Evolutionary conservation across 2,888 invertebrate species (phyloP).

Genomic region (Drosophila bunnanda): DNA sequence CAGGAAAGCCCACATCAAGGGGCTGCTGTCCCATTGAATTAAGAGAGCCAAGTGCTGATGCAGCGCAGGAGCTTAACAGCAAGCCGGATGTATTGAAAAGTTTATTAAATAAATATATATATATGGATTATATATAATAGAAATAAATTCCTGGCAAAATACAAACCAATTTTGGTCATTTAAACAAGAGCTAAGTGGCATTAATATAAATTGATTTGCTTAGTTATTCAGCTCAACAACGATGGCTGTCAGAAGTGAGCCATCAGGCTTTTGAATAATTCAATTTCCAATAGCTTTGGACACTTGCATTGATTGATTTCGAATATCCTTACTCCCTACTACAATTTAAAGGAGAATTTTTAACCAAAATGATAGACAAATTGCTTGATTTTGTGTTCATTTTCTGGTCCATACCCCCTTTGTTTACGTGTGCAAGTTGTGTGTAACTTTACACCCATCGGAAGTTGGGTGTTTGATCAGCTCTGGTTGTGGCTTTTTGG

Average conservation of each 20-base stretch:
- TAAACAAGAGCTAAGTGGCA: conserved; percentile 6
- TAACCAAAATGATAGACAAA: neutral
- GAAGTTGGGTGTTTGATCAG: conserved; percentile 41
- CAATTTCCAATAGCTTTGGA: conserved; percentile 19
- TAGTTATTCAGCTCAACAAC: conserved; percentile 26
- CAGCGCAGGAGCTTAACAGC: neutral
- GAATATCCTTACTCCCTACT: neutral
- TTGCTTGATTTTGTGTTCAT: neutral
- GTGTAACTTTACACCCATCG: conserved; percentile 46
- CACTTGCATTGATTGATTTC: conserved; percentile 9
- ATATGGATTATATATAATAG: neutral
- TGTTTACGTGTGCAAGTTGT: conserved; percentile 1
- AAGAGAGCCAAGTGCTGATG: conserved; percentile 14
- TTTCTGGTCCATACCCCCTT: neutral
- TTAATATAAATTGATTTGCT: conserved; percentile 33
- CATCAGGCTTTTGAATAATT: conserved; percentile 18
- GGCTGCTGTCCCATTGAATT: conserved; percentile 15
- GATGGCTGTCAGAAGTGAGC: conserved; percentile 34
- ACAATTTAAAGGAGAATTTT: neutral
- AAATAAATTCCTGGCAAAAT: neutral
- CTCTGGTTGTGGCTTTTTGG: conserved; percentile 11
- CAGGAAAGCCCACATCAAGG: conserved; percentile 11
- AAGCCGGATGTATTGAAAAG: conserved; percentile 2
- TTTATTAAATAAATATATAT: neutral
- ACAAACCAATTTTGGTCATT: neutral